Conservation (phyloP, 2,113 vertebrate genomes). For the Lonchura striata region DNA sequence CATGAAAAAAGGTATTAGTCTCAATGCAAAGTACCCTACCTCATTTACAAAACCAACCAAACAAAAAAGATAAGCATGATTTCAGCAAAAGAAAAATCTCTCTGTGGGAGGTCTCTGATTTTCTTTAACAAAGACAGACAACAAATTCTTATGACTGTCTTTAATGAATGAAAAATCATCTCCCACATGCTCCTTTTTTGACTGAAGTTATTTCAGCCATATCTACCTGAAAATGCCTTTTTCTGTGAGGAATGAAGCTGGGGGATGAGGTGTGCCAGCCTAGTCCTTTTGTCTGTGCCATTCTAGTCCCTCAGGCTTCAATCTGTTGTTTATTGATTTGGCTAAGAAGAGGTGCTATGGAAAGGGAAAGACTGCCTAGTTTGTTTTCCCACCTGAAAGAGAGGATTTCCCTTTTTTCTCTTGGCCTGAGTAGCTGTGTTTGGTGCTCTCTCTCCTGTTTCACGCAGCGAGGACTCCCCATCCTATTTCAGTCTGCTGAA, state of each 20-base stretch:
- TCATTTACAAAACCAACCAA: not conserved
- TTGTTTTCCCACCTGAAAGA: not conserved
- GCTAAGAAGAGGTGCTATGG: not conserved
- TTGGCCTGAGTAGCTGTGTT: not conserved
- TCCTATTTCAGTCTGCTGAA: not conserved
- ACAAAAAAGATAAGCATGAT: not conserved
- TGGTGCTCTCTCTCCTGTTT: not conserved
- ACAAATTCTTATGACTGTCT: not conserved
- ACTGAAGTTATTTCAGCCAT: not conserved
- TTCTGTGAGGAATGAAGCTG: not conserved
- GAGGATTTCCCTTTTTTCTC: not conserved
- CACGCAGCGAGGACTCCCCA: not conserved
- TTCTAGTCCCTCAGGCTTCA: not conserved
- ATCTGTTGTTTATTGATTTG: not conserved
- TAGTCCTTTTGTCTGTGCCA: not conserved
- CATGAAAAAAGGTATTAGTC: not conserved
- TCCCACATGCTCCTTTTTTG: not conserved
- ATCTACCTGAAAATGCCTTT: not conserved
- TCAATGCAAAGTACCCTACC: not conserved
- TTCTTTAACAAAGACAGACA: not conserved
- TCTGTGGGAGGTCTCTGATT: not conserved
- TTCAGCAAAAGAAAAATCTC: not conserved
- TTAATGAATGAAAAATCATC: not conserved
- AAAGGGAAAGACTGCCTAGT: not conserved
- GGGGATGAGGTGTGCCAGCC: not conserved